phyloP scores from a whole-genome alignment of 2,113 vertebrate genomes.

The Antechinus flavipes region DNA sequence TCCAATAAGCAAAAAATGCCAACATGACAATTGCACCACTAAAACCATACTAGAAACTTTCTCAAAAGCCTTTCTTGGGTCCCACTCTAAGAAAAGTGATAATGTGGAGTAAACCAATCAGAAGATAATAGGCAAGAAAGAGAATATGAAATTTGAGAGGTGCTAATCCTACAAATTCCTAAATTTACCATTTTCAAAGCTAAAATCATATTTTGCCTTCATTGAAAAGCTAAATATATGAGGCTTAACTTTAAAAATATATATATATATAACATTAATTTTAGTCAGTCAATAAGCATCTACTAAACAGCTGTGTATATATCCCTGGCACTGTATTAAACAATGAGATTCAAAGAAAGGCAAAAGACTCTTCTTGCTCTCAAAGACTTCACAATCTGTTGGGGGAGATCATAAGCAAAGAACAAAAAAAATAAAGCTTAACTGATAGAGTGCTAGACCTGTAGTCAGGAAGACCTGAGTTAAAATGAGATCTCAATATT shows the following conservation, averaged over 20 bases:
- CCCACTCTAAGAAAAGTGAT: background rate
- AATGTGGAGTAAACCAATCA: background rate
- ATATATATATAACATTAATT: slow-evolving; percentile 80
- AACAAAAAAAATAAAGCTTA: background rate
- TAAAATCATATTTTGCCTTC: slow-evolving; percentile 46
- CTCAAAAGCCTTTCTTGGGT: background rate
- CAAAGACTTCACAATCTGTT: background rate
- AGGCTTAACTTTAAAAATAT: slow-evolving; percentile 82
- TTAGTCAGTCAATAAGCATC: slow-evolving; percentile 60
- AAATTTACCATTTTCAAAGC: background rate
- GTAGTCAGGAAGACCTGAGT: too few species aligned
- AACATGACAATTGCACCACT: slow-evolving; percentile 36
- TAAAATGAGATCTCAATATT: too few species aligned
- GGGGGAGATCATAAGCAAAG: background rate
- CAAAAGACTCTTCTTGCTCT: background rate
- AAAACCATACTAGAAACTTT: slow-evolving; percentile 1
- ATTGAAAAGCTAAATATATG: slow-evolving; percentile 85
- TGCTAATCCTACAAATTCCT: background rate
- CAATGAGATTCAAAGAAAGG: background rate
- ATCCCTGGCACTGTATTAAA: background rate
- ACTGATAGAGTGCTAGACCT: background rate
- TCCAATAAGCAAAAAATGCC: slow-evolving; percentile 25
- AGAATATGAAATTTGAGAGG: background rate
- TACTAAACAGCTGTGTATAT: background rate
- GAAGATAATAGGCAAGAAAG: slow-evolving; percentile 5